Evolutionary conservation across 2,797 vertebrate genomes (phyloP).

Genomic region (Decapterus maruadsi): DNA sequence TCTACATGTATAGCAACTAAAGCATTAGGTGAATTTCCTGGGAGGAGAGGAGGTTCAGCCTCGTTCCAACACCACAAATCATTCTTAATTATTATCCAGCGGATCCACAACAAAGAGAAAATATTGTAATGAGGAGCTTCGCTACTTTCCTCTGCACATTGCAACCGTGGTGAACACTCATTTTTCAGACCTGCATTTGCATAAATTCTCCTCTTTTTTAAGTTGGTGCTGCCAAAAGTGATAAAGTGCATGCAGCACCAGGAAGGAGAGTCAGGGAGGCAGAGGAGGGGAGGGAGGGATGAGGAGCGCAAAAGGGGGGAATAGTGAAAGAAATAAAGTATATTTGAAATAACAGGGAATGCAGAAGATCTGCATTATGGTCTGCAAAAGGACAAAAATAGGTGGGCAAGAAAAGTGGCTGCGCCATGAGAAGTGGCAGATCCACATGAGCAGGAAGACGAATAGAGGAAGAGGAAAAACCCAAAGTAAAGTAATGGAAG

Average conservation of each 20-base stretch:
- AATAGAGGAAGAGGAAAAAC: slow-evolving; percentile 14
- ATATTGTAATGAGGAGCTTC: slow-evolving; percentile 83
- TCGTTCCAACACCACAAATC: slow-evolving; percentile 83
- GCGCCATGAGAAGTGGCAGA: slow-evolving; percentile 13
- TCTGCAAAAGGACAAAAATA: slow-evolving; percentile 50
- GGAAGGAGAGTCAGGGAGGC: slow-evolving; percentile 29
- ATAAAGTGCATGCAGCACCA: slow-evolving; percentile 77
- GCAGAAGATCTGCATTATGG: slow-evolving; percentile 42
- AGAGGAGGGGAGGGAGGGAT: not conserved
- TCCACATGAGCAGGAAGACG: not conserved
- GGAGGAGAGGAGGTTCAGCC: slow-evolving; percentile 58
- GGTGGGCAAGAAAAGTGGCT: slow-evolving; percentile 18
- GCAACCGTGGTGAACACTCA: slow-evolving; percentile 75
- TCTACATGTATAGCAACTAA: slow-evolving; percentile 24
- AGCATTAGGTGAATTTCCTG: slow-evolving; percentile 50
- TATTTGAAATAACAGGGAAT: slow-evolving; percentile 50
- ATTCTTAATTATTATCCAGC: slow-evolving; percentile 85
- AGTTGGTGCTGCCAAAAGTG: slow-evolving; percentile 82
- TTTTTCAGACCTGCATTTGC: slow-evolving; percentile 85
- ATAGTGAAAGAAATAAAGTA: slow-evolving; percentile 35
- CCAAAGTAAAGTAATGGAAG: slow-evolving; percentile 37
- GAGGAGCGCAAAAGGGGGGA: slow-evolving; percentile 19
- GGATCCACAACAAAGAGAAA: slow-evolving; percentile 83
- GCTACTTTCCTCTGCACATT: slow-evolving; percentile 72
- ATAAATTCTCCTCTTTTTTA: slow-evolving; percentile 85